Evolutionary conservation across 2,888 invertebrate genomes (phyloP), one percentile per base, ranked within the genome.

Genomic region (Cerceris rybyensis): DNA sequence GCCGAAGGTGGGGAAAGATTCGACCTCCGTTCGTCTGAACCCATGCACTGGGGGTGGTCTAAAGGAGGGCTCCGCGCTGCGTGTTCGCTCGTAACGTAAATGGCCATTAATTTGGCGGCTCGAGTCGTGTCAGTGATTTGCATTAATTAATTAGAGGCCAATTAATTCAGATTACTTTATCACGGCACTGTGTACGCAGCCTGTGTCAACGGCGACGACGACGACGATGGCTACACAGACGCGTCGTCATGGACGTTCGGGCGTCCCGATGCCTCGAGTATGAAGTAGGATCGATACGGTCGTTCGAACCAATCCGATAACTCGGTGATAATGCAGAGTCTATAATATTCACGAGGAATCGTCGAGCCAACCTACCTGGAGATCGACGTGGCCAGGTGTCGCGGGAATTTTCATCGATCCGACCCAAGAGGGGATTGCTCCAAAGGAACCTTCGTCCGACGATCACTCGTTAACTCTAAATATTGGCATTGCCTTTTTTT

Each of bases 121-220:
- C 71, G 67, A 50, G 67, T 28, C 72, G 76, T 71, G 70, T 68
- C 72, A 57, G 79, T 67, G 82, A 87, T 87, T 84, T 85, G 80
- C 83, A 84, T 87, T 86, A 80, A 85, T 87, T 85, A 87, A 87
- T 86, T 84, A 78, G 80, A 74, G 80, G 69, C 82, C 84, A 85
- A 86, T 86, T 86, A 86, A 84, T 86, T 87, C 81, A 78, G 78
- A 87, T 87, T 83, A 85, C 84, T 86, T 87, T 84, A 86, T 84
- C 86, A 70, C 79, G 64, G 69, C 63, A 58, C 49, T 72, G 67
- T 80, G 65, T 74, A 75, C 73, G 78, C 63, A 78, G 73, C 63
- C 64, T 55, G 70, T 73, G 74, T 59, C 79, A 77, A 74, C 73
- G 57, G 73, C 67, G 66, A 70, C 46, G 71, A 76, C 63, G 71